Percentiles rank a stretch among this genome's conserved stretches.
Conservation (phyloP, 2,888 invertebrate species). For the Venustoraphidia nigricollis region DNA sequence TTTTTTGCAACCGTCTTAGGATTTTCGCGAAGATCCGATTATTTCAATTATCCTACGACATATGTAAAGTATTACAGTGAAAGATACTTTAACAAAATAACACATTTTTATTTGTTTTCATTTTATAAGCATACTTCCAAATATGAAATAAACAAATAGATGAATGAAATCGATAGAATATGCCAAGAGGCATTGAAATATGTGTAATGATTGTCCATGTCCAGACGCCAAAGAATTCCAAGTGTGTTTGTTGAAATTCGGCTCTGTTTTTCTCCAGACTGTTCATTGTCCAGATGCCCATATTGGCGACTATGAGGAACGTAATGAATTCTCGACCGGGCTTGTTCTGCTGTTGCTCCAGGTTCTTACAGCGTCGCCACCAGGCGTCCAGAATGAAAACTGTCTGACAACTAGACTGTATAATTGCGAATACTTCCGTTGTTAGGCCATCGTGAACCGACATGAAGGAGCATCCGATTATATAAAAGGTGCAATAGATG, state of each 20-base stretch:
- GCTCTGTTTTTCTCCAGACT: slow-evolving; percentile 72
- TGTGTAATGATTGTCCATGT: slow-evolving; percentile 86
- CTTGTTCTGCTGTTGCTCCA: slow-evolving; percentile 54
- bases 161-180: slow-evolving; percentile 82
- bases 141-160: slow-evolving; percentile 86
- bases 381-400: slow-evolving; percentile 61
- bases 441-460: slow-evolving; percentile 37
- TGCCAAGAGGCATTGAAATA: slow-evolving; percentile 75
- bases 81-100: no score
- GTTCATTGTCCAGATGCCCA: slow-evolving; percentile 78
- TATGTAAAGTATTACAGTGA: no score
- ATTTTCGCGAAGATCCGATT: no score
- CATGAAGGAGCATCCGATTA: slow-evolving; percentile 61
- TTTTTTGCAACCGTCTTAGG: no score
- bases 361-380: slow-evolving; percentile 58
- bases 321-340: slow-evolving; percentile 77
- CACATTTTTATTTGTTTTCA: slow-evolving; percentile 26
- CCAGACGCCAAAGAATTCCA: slow-evolving; percentile 73
- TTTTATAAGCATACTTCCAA: slow-evolving; percentile 82
- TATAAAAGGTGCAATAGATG: slow-evolving; percentile 74
- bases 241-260: slow-evolving; percentile 66
- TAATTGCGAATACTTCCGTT: slow-evolving; percentile 55
- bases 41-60: no score
- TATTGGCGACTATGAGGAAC: slow-evolving; percentile 64
- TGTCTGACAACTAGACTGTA: slow-evolving; percentile 68